These are phyloP conservation scores for Bolinopsis microptera DNA, from an alignment of 37 sponge, comb jelly and placozoan species.

Conservation along the genomic window DNA sequence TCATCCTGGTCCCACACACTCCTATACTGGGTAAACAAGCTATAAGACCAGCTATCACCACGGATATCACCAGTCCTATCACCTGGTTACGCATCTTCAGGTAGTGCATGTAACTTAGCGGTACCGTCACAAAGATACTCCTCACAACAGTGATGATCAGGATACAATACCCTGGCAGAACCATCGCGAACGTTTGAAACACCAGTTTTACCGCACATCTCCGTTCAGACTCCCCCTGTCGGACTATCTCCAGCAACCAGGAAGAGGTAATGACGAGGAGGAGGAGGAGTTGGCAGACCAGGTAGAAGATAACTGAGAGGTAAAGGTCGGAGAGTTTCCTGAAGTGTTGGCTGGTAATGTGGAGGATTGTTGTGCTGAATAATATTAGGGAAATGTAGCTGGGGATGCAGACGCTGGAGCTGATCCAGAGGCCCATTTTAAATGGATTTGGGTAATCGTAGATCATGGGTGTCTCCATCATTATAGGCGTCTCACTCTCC, in stretches of 20 bases:
- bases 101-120: background rate
- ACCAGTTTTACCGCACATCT: background rate
- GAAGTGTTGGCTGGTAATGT: background rate
- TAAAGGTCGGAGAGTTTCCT: background rate
- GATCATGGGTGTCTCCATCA: no score
- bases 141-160: constrained; percentile 13
- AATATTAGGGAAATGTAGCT: background rate
- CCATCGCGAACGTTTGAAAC: background rate
- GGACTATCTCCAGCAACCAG: background rate
- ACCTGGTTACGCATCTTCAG: background rate
- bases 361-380: background rate
- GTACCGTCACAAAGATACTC: background rate
- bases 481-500: no score
- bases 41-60: background rate
- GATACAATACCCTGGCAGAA: constrained; percentile 36
- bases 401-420: background rate
- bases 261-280: background rate
- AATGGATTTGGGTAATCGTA: background rate
- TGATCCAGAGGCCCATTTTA: background rate
- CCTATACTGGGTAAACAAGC: background rate
- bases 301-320: constrained; percentile 25
- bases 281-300: background rate
- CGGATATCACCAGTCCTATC: background rate
- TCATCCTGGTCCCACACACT: background rate
- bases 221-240: background rate